Percentiles rank a stretch among this genome's conserved stretches.
phyloP scores from a whole-genome alignment of 2,113 vertebrate species.

The Scomber japonicus region DNA sequence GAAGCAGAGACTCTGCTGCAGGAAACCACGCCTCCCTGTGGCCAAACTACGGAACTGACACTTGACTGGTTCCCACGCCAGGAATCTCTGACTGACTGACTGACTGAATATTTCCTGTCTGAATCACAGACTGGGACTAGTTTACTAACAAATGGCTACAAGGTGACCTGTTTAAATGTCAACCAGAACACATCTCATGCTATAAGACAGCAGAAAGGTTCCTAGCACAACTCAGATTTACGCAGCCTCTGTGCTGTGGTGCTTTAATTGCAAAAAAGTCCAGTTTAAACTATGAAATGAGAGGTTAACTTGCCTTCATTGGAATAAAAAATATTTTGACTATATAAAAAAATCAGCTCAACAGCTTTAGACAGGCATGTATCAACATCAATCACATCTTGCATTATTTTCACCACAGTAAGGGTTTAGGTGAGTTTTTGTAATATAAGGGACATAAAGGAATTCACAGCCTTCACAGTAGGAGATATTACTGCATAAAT shows the following conservation, averaged over 20 bases:
- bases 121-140: constrained; percentile 79
- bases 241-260: not conserved
- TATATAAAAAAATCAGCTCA: not conserved
- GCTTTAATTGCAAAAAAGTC: not conserved
- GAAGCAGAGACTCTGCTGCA: constrained; percentile 52
- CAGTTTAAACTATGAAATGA: not conserved
- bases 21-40: constrained; percentile 69
- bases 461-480: constrained; percentile 15
- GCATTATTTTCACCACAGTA: not conserved
- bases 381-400: too few relatives aligned
- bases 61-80: constrained; percentile 20
- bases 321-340: constrained; percentile 2
- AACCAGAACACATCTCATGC: not conserved
- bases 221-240: constrained; percentile 2
- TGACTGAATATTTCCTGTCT: constrained; percentile 45
- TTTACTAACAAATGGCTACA: constrained; percentile 80
- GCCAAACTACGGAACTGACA: constrained; percentile 55
- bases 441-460: not conserved
- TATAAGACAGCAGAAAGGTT: not conserved
- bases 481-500: not conserved
- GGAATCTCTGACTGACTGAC: constrained; percentile 23
- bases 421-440: not conserved
- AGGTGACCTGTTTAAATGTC: not conserved
- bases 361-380: too few relatives aligned
- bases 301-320: not conserved